A percentile compares a stretch with the other conserved stretches of the same genome.
phyloP scores from a whole-genome alignment of 2,888 invertebrate genomes.

The Phalera bucephala region DNA sequence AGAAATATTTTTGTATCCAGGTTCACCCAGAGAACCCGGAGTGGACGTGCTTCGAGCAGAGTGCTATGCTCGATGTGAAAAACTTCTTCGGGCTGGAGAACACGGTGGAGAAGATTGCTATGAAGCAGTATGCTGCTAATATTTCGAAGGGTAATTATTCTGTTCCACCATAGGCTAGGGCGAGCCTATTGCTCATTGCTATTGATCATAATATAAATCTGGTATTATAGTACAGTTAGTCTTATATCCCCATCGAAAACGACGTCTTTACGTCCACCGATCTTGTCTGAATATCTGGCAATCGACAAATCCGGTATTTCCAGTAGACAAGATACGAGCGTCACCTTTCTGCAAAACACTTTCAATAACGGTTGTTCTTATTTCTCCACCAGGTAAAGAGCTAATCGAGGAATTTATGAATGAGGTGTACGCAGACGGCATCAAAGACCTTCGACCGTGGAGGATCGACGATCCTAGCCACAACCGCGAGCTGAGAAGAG shows the following conservation, averaged over 20 bases:
- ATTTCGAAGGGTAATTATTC: slow-evolving; percentile 87
- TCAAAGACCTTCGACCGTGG: slow-evolving; percentile 87
- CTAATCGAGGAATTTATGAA: slow-evolving; percentile 95
- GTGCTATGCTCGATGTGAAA: slow-evolving; percentile 95
- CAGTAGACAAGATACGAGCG: no score
- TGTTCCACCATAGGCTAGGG: no score
- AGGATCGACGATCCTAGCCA: slow-evolving; percentile 40
- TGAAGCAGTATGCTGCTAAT: slow-evolving; percentile 96
- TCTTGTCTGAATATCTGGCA: no score
- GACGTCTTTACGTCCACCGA: no score
- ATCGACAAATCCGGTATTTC: no score
- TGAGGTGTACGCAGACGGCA: slow-evolving; percentile 89
- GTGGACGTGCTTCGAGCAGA: slow-evolving; percentile 98
- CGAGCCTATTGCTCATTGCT: no score
- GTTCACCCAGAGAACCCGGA: slow-evolving; percentile 96
- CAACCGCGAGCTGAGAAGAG: slow-evolving; percentile 55
- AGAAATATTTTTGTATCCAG: slow-evolving; percentile 62
- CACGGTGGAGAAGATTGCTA: slow-evolving; percentile 96
- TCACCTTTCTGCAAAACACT: no score
- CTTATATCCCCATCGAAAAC: no score
- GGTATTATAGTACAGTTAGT: no score
- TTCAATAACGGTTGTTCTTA: no score
- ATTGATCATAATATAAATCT: no score
- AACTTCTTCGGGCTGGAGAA: slow-evolving; percentile 97
- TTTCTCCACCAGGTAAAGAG: slow-evolving; percentile 88